A percentile compares a stretch with the other conserved stretches of the same genome.
phyloP scores from a whole-genome alignment of 2,888 invertebrate species.

The Salpingus planirostris region DNA sequence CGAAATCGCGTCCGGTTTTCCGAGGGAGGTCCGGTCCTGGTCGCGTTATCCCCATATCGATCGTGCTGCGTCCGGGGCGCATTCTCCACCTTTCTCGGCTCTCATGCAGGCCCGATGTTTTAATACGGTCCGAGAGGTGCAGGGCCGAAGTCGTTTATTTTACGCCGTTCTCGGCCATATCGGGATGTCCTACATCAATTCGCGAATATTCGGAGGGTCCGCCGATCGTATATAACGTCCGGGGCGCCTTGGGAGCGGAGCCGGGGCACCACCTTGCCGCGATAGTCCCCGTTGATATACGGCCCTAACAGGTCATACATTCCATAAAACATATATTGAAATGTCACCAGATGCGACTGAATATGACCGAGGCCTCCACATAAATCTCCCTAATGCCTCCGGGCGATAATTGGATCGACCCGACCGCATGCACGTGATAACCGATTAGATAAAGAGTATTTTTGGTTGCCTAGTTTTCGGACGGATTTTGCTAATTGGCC shows the following conservation, averaged over 20 bases:
- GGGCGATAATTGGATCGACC: no score
- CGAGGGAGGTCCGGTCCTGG: no score
- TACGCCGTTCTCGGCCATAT: slow-evolving; percentile 13
- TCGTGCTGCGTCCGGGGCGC: no score
- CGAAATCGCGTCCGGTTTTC: no score
- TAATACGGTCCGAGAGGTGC: no score
- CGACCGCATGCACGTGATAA: no score
- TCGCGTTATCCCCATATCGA: no score
- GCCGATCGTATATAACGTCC: slow-evolving; percentile 22
- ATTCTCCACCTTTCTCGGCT: no score
- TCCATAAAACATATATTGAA: slow-evolving; percentile 42
- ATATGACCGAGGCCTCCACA: slow-evolving; percentile 27
- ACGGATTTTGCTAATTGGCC: no score
- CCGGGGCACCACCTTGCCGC: slow-evolving; percentile 38
- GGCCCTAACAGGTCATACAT: slow-evolving; percentile 38
- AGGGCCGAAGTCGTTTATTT: slow-evolving; percentile 12
- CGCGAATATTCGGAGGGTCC: slow-evolving; percentile 19
- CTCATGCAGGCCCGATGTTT: no score
- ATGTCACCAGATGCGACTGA: slow-evolving; percentile 34
- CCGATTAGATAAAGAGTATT: no score
- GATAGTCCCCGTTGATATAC: slow-evolving; percentile 42
- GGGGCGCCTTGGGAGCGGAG: slow-evolving; percentile 20
- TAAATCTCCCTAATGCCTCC: slow-evolving; percentile 22
- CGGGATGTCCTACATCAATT: slow-evolving; percentile 22
- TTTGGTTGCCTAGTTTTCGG: no score